Conservation (phyloP, 1,140 invertebrate genomes). For the Hesperophylax magnus region DNA sequence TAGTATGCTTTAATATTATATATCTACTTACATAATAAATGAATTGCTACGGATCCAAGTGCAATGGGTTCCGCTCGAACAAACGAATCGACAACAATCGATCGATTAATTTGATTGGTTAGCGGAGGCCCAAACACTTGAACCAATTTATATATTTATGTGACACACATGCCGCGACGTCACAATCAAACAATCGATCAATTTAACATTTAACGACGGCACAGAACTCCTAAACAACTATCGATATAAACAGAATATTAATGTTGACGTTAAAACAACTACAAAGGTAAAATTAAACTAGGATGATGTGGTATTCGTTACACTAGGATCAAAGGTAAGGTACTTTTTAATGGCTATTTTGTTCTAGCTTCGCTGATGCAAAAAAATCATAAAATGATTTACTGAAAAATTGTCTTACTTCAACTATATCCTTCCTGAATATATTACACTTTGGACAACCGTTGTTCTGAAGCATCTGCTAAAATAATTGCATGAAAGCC, state of each 20-base stretch:
- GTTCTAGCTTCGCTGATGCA: background rate
- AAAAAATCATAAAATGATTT: background rate
- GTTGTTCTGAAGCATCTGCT: background rate
- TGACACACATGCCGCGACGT: constrained; percentile 26
- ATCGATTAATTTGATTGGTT: constrained; percentile 25
- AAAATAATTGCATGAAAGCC: background rate
- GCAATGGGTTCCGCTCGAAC: background rate
- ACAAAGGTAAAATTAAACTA: background rate
- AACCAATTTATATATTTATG: constrained; percentile 41
- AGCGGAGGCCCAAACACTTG: constrained; percentile 26
- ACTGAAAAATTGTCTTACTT: background rate
- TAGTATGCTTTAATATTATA: no score
- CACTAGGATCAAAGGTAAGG: background rate
- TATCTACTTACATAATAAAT: no score
- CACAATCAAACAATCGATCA: constrained; percentile 28
- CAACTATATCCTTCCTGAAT: no score
- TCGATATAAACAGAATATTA: background rate
- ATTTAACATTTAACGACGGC: constrained; percentile 19
- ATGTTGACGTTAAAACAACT: background rate
- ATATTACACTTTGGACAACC: no score
- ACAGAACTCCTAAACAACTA: background rate
- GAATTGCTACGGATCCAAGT: background rate
- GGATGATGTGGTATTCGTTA: background rate
- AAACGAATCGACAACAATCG: background rate
- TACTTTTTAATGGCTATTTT: background rate